A percentile compares a stretch with the other conserved stretches of the same genome.
Conservation (phyloP, 2,797 vertebrate genomes). For the Scolopax bukidnonensis region DNA sequence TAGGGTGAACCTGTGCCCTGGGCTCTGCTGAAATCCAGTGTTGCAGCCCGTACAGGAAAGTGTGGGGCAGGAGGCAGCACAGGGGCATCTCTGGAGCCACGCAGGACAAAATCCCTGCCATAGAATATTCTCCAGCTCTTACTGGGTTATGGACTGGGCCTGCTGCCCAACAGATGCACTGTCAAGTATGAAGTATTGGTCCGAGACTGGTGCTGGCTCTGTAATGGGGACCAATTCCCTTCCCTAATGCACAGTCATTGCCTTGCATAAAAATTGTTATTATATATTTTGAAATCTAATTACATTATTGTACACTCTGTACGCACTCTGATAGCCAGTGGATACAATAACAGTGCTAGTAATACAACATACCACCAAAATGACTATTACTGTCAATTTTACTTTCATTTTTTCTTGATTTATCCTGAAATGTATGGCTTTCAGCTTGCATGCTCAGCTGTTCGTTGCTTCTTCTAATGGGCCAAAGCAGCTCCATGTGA, state of each 20-base stretch:
- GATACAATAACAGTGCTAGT: not conserved
- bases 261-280: not conserved
- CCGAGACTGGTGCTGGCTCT: not conserved
- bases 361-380: not conserved
- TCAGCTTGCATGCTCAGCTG: not conserved
- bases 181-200: constrained; percentile 1
- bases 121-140: not conserved
- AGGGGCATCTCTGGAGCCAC: not conserved
- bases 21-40: not conserved
- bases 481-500: not conserved
- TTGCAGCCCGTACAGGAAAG: not conserved
- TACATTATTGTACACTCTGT: constrained; percentile 26
- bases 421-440: not conserved
- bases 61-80: not conserved
- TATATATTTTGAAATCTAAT: constrained; percentile 47
- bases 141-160: not conserved
- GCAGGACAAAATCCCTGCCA: not conserved
- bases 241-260: not conserved
- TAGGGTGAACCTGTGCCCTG: not conserved
- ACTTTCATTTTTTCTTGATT: not conserved
- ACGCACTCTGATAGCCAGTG: not conserved
- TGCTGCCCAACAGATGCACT: not conserved
- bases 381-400: not conserved
- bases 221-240: not conserved
- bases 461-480: not conserved